Conservation (phyloP, 2,888 invertebrate species). For the Platycnemis pennipes region DNA sequence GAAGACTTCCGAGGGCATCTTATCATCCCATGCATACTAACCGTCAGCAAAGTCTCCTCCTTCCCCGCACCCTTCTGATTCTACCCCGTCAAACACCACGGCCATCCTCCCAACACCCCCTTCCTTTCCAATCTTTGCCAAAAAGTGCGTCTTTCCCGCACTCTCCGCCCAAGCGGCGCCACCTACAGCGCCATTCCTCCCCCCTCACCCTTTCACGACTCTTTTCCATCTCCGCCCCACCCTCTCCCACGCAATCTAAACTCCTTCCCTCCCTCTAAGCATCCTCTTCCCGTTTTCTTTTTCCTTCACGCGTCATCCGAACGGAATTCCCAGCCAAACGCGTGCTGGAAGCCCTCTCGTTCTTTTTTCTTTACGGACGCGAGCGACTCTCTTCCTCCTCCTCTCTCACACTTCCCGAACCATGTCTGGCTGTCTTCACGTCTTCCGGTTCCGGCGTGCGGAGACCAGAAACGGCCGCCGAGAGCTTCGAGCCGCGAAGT, state of each 20-base stretch:
- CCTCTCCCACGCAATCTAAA: background rate
- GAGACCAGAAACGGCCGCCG: no score
- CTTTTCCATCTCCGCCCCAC: background rate
- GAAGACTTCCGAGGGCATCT: slow-evolving; percentile 2
- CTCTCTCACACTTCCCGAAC: background rate
- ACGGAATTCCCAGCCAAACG: background rate
- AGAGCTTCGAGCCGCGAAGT: background rate
- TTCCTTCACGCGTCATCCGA: background rate
- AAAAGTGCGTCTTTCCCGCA: slow-evolving; percentile 1
- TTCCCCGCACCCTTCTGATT: background rate
- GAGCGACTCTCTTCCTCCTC: background rate
- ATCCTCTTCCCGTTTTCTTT: background rate
- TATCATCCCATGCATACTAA: slow-evolving; percentile 67
- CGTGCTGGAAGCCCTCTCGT: background rate
- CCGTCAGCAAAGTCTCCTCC: background rate
- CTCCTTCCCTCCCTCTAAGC: background rate
- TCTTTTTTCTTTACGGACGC: background rate
- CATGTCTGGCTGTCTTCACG: background rate
- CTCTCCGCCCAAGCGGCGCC: background rate
- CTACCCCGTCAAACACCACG: background rate
- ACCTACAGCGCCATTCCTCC: background rate
- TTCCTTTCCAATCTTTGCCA: slow-evolving; percentile 32
- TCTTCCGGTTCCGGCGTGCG: background rate
- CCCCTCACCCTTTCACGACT: background rate
- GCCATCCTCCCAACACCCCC: background rate